A percentile compares a stretch with the other conserved stretches of the same genome.
phyloP scores from a whole-genome alignment of 2,797 vertebrate genomes.

The Cyprinella venusta region DNA sequence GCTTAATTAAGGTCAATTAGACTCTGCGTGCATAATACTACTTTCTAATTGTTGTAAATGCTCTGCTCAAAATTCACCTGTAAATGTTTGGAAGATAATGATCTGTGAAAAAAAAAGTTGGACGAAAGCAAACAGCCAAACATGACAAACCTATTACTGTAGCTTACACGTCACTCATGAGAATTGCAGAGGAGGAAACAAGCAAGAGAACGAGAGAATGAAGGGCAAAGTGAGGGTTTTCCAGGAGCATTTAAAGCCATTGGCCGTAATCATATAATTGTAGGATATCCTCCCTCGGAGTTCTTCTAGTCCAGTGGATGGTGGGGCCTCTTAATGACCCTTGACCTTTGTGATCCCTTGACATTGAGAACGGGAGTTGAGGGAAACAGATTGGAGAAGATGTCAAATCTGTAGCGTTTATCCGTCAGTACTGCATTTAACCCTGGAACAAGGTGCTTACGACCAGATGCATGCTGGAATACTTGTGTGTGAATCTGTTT shows the following conservation, averaged over 20 bases:
- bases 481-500: conserved; percentile 14
- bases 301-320: conserved; percentile 46
- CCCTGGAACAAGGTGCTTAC: conserved; percentile 3
- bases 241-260: conserved; percentile 58
- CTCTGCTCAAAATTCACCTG: conserved; percentile 23
- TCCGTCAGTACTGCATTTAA: conserved; percentile 59
- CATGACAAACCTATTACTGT: conserved; percentile 58
- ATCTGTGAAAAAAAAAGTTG: conserved; percentile 7
- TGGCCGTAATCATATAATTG: conserved; percentile 61
- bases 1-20: conserved; percentile 39
- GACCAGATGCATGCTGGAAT: not conserved
- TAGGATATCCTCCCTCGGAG: conserved; percentile 57
- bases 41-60: conserved; percentile 44
- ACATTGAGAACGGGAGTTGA: conserved; percentile 58
- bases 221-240: conserved; percentile 37
- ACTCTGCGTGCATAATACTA: conserved; percentile 14
- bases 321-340: conserved; percentile 61
- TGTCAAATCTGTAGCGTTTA: conserved; percentile 53
- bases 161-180: conserved; percentile 43
- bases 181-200: conserved; percentile 20
- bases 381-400: conserved; percentile 50
- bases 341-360: conserved; percentile 56
- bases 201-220: conserved; percentile 13
- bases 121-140: conserved; percentile 25
- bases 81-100: conserved; percentile 44